These are phyloP conservation scores for Eucera pruinosa DNA, from an alignment of 2,888 invertebrate species.

Conservation along the genomic window DNA sequence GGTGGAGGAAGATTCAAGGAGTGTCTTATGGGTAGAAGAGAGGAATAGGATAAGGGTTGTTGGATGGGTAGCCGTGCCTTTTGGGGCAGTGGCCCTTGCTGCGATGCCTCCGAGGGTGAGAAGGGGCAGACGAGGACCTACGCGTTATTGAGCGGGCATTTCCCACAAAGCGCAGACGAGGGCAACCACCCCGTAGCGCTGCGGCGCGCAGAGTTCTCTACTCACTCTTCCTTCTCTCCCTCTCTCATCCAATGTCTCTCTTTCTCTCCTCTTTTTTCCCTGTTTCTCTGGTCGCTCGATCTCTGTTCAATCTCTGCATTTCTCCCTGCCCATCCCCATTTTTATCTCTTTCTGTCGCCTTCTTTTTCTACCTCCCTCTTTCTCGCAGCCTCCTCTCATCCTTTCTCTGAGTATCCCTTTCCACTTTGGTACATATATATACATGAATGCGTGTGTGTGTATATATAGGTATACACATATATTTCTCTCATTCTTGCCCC, in stretches of 20 bases:
- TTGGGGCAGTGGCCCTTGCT: conserved; percentile 77
- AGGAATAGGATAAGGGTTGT: conserved; percentile 62
- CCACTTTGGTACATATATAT: not conserved
- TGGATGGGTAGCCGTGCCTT: conserved; percentile 69
- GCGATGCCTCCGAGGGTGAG: conserved; percentile 67
- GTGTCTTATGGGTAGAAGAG: conserved; percentile 44
- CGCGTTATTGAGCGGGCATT: conserved; percentile 84
- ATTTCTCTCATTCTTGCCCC: conserved; percentile 35
- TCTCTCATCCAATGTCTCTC: conserved; percentile 34
- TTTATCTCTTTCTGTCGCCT: conserved; percentile 53
- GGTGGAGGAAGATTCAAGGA: conserved; percentile 38
- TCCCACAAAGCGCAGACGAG: conserved; percentile 84
- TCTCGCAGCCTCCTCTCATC: conserved; percentile 21
- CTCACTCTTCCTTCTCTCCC: conserved; percentile 58
- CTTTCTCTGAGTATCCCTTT: conserved; percentile 41
- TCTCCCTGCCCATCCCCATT: conserved; percentile 25
- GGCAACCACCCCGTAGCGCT: conserved; percentile 83
- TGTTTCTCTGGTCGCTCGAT: conserved; percentile 28
- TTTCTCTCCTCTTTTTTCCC: conserved; percentile 11
- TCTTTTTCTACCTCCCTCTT: conserved; percentile 47
- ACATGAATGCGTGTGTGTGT: not conserved
- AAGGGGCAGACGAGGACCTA: conserved; percentile 76
- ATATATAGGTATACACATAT: not conserved
- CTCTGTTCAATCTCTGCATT: conserved; percentile 17
- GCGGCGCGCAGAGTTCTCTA: conserved; percentile 73